phyloP scores from a whole-genome alignment of 2,888 invertebrate species.

The Agelastica alni region DNA sequence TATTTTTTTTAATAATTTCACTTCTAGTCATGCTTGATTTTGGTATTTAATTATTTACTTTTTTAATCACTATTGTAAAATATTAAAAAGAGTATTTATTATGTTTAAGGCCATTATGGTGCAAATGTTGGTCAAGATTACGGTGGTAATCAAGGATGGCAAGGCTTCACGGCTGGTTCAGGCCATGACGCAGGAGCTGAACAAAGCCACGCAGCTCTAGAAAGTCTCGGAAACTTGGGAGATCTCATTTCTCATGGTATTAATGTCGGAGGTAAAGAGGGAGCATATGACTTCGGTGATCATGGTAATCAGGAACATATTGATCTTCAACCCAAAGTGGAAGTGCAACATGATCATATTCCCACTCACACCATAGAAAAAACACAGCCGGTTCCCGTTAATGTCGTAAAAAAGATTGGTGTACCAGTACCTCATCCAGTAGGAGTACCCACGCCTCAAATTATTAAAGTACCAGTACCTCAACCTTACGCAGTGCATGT shows the following conservation, averaged over 20 bases:
- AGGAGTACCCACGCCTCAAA: conserved; percentile 72
- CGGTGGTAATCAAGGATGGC: conserved; percentile 1
- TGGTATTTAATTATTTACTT: no score
- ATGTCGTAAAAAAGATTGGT: conserved; percentile 72
- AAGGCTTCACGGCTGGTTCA: not conserved
- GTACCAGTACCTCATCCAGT: conserved; percentile 74
- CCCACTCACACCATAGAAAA: conserved; percentile 67
- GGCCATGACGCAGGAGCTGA: conserved; percentile 6
- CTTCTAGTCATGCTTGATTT: no score
- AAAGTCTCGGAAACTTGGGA: conserved; percentile 18
- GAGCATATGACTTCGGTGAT: conserved; percentile 21
- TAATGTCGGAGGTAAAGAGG: conserved; percentile 27
- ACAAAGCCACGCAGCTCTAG: conserved; percentile 15
- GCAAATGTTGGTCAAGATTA: not conserved
- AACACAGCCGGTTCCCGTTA: conserved; percentile 70
- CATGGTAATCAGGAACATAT: conserved; percentile 52
- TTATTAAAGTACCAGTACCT: conserved; percentile 72
- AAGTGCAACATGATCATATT: conserved; percentile 61
- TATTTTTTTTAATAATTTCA: no score
- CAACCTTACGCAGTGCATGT: conserved; percentile 77
- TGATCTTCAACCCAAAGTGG: conserved; percentile 57
- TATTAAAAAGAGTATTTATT: no score
- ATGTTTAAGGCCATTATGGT: conserved; percentile 4
- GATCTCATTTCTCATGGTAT: conserved; percentile 31
- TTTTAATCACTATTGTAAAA: no score